Conservation (phyloP, 2,113 vertebrate species). For the Bostrychus sinensis region DNA sequence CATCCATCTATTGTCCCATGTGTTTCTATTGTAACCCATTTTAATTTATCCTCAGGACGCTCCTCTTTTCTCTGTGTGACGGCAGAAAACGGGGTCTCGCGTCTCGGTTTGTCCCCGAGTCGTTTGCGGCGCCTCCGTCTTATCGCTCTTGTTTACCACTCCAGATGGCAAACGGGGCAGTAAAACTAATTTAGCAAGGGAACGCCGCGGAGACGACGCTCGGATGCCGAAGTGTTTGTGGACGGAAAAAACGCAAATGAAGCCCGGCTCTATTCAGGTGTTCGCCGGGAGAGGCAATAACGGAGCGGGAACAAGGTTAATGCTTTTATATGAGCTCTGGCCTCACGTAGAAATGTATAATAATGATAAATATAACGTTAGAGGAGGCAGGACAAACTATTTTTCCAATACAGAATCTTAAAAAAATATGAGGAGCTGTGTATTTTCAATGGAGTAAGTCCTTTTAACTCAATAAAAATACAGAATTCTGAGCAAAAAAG, state of each 20-base stretch:
- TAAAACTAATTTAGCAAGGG: slow-evolving; percentile 10
- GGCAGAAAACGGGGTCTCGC: slow-evolving; percentile 40
- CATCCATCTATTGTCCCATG: too few species aligned
- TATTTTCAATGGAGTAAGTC: too few species aligned
- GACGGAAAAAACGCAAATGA: slow-evolving; percentile 39
- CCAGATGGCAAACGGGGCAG: slow-evolving; percentile 22
- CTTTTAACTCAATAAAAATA: too few species aligned
- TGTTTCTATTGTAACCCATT: too few species aligned
- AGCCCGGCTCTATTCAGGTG: slow-evolving; percentile 28
- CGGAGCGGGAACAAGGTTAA: not conserved
- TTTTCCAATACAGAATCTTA: too few species aligned
- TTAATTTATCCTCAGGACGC: not conserved
- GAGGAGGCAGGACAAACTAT: not conserved
- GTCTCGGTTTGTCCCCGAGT: not conserved
- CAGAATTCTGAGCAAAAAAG: too few species aligned
- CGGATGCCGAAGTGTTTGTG: slow-evolving; percentile 19
- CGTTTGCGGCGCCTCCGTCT: slow-evolving; percentile 21
- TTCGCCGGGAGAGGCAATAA: slow-evolving; percentile 7
- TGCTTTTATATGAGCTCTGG: not conserved
- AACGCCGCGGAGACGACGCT: slow-evolving; percentile 5
- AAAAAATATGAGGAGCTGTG: too few species aligned
- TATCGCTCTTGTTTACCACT: slow-evolving; percentile 35
- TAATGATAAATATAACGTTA: not conserved
- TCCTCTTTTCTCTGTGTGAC: not conserved
- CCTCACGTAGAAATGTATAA: not conserved